Evolutionary conservation across 2,113 vertebrate genomes (phyloP), one percentile per base, ranked within the genome.

Genomic region (Hyperoodon ampullatus): DNA sequence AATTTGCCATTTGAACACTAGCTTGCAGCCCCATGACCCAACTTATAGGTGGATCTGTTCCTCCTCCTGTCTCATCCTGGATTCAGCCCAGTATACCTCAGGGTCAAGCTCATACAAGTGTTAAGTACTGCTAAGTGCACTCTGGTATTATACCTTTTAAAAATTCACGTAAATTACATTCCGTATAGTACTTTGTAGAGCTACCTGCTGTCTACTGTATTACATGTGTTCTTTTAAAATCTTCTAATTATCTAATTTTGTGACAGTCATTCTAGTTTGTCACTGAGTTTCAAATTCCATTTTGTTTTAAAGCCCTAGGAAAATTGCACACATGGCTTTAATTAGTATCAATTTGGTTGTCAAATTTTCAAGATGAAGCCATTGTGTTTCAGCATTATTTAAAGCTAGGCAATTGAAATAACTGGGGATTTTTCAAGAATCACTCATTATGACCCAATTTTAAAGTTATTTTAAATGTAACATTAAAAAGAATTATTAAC

Each of bases 271-370:
- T 95, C 65, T 93, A 93, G 94, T 90, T 96, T 94, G 91, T 93
- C 96, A 85, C 93, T 65, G 91, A 90, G 81, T 92, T 97, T 94
- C 95, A 94, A 92, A 81, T 94, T 87, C 81, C 93, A 96, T 94
- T 97, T 96, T 97, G 85, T 97, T 98, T 95, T 88, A 97, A 85
- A 96, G 81, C 81, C 60, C 60, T 82, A 93, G 77, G 91, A 96
- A 97, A 95, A 97, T 93, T 97, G 95, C 96, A 95, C 85, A 95
- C 39, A 28, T 95, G 94, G 85, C 82, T 97, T 95, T 97, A 97
- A 97, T 98, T 98, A 95, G 88, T 93, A 94, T 85, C 93, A 97
- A 95, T 97, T 96, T 97, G 81, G 88, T 94, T 98, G 97, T 97
- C 95, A 98, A 26, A 91, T 88, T 91, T 97, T 95, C 82, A 95